A percentile compares a stretch with the other conserved stretches of the same genome.
Evolutionary conservation across 2,113 vertebrate genomes (phyloP).

Genomic region (Otus sunia): DNA sequence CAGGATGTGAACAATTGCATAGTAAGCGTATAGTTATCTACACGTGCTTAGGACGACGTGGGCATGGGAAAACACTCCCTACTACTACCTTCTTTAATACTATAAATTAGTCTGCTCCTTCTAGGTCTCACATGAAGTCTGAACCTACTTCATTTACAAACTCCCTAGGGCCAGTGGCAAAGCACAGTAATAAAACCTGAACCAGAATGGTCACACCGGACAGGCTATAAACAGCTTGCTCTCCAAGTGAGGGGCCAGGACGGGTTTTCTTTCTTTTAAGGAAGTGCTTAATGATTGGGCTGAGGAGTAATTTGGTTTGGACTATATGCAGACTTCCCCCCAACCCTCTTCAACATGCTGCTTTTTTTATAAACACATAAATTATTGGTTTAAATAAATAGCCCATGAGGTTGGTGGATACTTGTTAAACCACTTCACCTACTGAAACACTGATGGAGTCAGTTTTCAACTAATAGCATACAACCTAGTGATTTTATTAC

Average conservation of each 20-base stretch:
- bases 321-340: background rate
- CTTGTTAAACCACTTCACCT: constrained; percentile 27
- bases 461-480: constrained; percentile 26
- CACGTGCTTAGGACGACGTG: background rate
- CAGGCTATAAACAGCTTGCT: background rate
- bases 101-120: background rate
- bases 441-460: constrained; percentile 24
- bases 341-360: background rate
- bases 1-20: background rate
- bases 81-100: background rate
- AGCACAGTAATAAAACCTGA: background rate
- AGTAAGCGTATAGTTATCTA: background rate
- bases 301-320: background rate
- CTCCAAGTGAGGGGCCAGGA: background rate
- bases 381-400: constrained; percentile 19
- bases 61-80: background rate
- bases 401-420: background rate
- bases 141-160: background rate
- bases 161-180: background rate
- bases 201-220: background rate
- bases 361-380: background rate
- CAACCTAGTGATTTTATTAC: constrained; percentile 8
- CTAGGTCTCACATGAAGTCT: background rate
- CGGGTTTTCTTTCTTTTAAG: background rate
- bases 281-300: background rate